Base-by-base conservation (phyloP, 1,140 invertebrate genomes). In the Bactericera cockerelli region DNA sequence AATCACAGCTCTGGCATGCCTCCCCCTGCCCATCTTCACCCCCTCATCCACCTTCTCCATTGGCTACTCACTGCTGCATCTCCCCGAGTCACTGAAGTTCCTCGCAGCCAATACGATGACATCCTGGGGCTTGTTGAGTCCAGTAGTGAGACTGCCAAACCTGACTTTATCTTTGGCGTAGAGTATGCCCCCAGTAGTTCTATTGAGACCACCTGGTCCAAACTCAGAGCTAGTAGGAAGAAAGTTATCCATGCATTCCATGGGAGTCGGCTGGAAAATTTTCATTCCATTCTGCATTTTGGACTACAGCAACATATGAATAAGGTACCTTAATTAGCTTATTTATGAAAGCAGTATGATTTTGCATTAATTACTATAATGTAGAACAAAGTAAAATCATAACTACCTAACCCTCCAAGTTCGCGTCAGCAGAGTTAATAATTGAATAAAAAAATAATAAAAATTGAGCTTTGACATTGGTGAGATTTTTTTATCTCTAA, bases 221-320 rank as follows among this genome's bases (percentile, higher is more conserved):
- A 74, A 26, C 61, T 76, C 26, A 31, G 28, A 4, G 70, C 75
- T 19, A 70, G 76, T 65, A 73, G 77, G 60, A 74, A 75, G 63
- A 72, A 76, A 57, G 75, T 79, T 19, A 77, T 86, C 66, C 79
- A 78, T 68, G 86, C 83, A 13, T 90, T 81, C 66, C 84, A 89
- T 72, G 86, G 86, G 24, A 88, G 83, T 69, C 74, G 81, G 61
- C 70, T 87, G 57, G 84, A 87, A 70, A 87, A 88, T 71, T 87
- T 88, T 70, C 81, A 87, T 73, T 85, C 85, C 0, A 88, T 90
- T 61, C 68, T 88, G 33, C 79, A 87, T 69, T 81, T 84, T 72
- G 86, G 87, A 26, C 71, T 89, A 58, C 82, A 86, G 64, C 80
- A 82, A 64, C 81, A 82, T 70, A 76, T 86, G 71, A 86, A 81